Conservation (phyloP, 2,888 invertebrate species). For the Epistrophe eligans region DNA sequence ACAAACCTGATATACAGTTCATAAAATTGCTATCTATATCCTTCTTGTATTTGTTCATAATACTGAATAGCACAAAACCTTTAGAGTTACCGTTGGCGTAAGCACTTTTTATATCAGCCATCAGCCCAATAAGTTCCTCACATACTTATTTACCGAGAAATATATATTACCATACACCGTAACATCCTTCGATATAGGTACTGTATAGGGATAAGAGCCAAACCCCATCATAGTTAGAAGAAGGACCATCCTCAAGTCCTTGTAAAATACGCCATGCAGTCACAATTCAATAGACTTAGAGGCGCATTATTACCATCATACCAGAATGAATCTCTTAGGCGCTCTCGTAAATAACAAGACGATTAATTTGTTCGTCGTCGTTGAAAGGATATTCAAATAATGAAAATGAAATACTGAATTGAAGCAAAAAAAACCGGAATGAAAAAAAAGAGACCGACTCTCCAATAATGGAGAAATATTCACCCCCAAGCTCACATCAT, state of each 20-base stretch:
- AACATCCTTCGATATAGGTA: slow-evolving; percentile 31
- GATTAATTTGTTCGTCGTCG: slow-evolving; percentile 75
- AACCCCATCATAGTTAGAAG: slow-evolving; percentile 1
- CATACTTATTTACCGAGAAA: slow-evolving; percentile 54
- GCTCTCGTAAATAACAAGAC: slow-evolving; percentile 75
- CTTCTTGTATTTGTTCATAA: slow-evolving; percentile 53
- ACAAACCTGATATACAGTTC: slow-evolving; percentile 31
- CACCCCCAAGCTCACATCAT: slow-evolving; percentile 25
- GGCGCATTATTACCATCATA: slow-evolving; percentile 65
- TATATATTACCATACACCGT: slow-evolving; percentile 38
- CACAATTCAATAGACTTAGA: slow-evolving; percentile 75
- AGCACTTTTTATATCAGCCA: slow-evolving; percentile 61
- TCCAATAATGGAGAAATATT: slow-evolving; percentile 59
- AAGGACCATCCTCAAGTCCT: slow-evolving; percentile 60
- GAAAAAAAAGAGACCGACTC: slow-evolving; percentile 13
- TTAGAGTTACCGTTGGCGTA: slow-evolving; percentile 43
- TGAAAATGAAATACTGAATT: slow-evolving; percentile 72
- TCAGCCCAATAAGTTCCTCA: slow-evolving; percentile 41
- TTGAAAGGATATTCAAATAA: slow-evolving; percentile 76
- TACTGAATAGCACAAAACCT: slow-evolving; percentile 40
- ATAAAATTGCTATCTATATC: slow-evolving; percentile 30
- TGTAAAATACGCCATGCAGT: slow-evolving; percentile 72
- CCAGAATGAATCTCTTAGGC: slow-evolving; percentile 49
- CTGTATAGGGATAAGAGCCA: slow-evolving; percentile 11
- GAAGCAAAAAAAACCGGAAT: slow-evolving; percentile 31